phyloP scores from a whole-genome alignment of 1,140 invertebrate species.

The Eupeodes corollae region DNA sequence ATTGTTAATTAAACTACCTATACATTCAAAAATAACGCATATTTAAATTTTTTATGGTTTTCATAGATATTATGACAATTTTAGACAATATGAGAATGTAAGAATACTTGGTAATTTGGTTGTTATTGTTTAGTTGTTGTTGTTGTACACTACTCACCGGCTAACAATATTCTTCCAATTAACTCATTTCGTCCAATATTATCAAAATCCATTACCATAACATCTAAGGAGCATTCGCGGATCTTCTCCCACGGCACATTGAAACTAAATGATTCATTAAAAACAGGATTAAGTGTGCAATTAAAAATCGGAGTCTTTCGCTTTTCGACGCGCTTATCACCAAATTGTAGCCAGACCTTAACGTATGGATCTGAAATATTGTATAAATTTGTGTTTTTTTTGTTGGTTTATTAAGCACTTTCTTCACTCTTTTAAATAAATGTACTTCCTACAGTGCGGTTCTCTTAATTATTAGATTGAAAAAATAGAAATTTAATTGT shows the following conservation, averaged over 20 bases:
- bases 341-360: slow-evolving; percentile 91
- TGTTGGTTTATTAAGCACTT: too few relatives aligned
- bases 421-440: too few relatives aligned
- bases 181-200: slow-evolving; percentile 88
- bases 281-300: slow-evolving; percentile 81
- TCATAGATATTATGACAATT: slow-evolving; percentile 5
- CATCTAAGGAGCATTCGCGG: slow-evolving; percentile 78
- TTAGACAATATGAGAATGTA: slow-evolving; percentile 7
- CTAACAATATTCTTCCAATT: slow-evolving; percentile 77
- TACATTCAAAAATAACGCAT: too few relatives aligned
- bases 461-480: too few relatives aligned
- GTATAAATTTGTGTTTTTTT: not conserved
- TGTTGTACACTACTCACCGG: slow-evolving; percentile 43
- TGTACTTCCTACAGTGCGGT: too few relatives aligned
- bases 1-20: too few relatives aligned
- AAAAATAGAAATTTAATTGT: too few relatives aligned
- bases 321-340: slow-evolving; percentile 87
- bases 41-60: slow-evolving; percentile 4
- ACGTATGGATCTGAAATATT: slow-evolving; percentile 79
- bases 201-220: slow-evolving; percentile 92
- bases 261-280: slow-evolving; percentile 88
- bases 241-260: slow-evolving; percentile 92
- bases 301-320: slow-evolving; percentile 93
- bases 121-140: not conserved
- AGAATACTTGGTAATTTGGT: slow-evolving; percentile 1